Percentiles rank a stretch among this genome's conserved stretches.
These are phyloP conservation scores for Discoglossus pictus DNA, from an alignment of 2,797 vertebrate species.

Conservation along the genomic window DNA sequence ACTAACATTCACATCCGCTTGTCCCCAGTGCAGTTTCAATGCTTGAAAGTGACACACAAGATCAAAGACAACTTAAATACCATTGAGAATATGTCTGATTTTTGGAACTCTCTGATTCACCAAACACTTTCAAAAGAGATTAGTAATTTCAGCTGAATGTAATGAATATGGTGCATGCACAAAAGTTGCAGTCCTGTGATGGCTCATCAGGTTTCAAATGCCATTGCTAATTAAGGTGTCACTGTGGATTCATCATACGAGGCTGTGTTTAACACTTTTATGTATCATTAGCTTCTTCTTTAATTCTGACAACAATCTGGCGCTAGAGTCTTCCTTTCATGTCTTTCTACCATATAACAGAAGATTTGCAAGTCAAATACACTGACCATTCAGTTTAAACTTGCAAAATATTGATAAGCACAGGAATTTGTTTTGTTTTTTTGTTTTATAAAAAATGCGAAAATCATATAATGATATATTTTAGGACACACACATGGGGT, in stretches of 20 bases:
- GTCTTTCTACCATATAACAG: too few relatives aligned
- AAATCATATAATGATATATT: too few relatives aligned
- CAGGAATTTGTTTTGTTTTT: too few relatives aligned
- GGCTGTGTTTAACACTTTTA: neutral
- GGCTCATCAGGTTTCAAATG: conserved; percentile 40
- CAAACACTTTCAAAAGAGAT: conserved; percentile 66
- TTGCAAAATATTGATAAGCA: too few relatives aligned
- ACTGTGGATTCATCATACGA: conserved; percentile 9
- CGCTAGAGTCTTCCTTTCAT: too few relatives aligned
- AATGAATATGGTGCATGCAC: conserved; percentile 57
- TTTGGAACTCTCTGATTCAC: conserved; percentile 61
- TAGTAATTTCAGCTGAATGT: conserved; percentile 59
- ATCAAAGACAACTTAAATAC: conserved; percentile 63
- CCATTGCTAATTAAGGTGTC: conserved; percentile 24
- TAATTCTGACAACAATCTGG: too few relatives aligned
- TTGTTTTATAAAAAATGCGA: too few relatives aligned
- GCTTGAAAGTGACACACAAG: conserved; percentile 63
- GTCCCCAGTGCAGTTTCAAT: conserved; percentile 59
- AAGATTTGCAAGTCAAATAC: too few relatives aligned
- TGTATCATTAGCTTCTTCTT: too few relatives aligned
- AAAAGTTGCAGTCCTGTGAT: conserved; percentile 25
- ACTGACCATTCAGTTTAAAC: too few relatives aligned
- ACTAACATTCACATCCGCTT: conserved; percentile 63
- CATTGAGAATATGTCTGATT: conserved; percentile 58
- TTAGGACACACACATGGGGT: too few relatives aligned